Conservation (phyloP, 2,797 vertebrate species). For the Amblyopsis hoosieri region DNA sequence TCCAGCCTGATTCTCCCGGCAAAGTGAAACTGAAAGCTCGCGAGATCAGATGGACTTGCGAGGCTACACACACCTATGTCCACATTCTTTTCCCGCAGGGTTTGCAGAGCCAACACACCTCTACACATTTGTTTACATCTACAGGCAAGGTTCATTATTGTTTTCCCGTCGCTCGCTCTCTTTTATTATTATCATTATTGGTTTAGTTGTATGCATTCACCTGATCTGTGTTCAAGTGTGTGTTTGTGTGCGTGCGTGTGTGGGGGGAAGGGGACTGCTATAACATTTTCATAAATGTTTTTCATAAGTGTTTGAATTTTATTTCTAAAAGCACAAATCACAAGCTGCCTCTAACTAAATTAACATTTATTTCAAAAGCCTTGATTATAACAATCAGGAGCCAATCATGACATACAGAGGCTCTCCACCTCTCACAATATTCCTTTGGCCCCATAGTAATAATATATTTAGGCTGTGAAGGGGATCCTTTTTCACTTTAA, state of each 20-base stretch:
- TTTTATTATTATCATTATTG: slow-evolving; percentile 19
- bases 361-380: no score
- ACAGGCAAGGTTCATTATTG: slow-evolving; percentile 56
- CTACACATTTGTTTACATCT: slow-evolving; percentile 61
- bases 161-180: slow-evolving; percentile 42
- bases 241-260: background rate
- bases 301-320: background rate
- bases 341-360: background rate
- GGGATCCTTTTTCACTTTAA: slow-evolving; percentile 12
- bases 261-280: background rate
- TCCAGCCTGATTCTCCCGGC: background rate
- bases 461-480: background rate
- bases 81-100: background rate
- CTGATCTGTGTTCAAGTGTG: background rate
- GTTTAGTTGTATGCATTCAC: slow-evolving; percentile 29
- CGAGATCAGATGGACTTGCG: no score
- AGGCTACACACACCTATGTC: slow-evolving; percentile 3
- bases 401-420: no score
- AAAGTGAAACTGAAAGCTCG: no score
- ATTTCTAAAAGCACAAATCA: background rate
- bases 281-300: background rate
- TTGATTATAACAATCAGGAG: no score
- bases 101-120: slow-evolving; percentile 18
- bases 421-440: no score
- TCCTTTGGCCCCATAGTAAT: background rate